Evolutionary conservation across 2,797 vertebrate species (phyloP).

Genomic region (Oryzias dopingdopingensis): DNA sequence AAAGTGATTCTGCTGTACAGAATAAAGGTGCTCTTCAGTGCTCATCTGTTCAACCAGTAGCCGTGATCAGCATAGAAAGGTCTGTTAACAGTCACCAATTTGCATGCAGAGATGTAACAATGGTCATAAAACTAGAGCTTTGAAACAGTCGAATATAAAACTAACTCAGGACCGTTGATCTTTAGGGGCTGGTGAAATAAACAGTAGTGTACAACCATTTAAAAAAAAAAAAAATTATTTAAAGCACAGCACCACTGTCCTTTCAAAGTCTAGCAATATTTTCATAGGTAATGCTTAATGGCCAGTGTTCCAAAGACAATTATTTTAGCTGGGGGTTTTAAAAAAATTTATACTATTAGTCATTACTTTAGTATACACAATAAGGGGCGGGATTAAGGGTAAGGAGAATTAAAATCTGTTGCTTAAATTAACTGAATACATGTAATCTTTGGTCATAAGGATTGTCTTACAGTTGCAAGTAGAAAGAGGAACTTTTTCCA

Average conservation of each 20-base stretch:
- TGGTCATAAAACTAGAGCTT: slow-evolving; percentile 9
- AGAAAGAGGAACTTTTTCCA: slow-evolving; percentile 20
- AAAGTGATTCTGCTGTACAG: background rate
- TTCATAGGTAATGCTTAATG: slow-evolving; percentile 8
- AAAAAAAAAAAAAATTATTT: background rate
- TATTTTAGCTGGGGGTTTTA: background rate
- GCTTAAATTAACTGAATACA: slow-evolving; percentile 37
- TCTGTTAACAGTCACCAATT: background rate
- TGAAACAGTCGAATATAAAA: slow-evolving; percentile 4
- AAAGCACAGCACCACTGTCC: slow-evolving; percentile 5
- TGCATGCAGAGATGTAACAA: slow-evolving; percentile 17
- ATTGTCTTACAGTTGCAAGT: slow-evolving; percentile 54
- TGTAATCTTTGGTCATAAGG: slow-evolving; percentile 41
- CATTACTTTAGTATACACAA: slow-evolving; percentile 42
- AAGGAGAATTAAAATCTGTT: slow-evolving; percentile 26
- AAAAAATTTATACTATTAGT: slow-evolving; percentile 7
- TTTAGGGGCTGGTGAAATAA: slow-evolving; percentile 32
- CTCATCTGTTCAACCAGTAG: slow-evolving; percentile 37
- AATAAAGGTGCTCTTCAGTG: slow-evolving; percentile 16
- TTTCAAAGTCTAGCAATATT: slow-evolving; percentile 10
- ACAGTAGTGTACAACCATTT: slow-evolving; percentile 35
- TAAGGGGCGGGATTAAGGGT: background rate
- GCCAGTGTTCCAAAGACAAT: slow-evolving; percentile 1
- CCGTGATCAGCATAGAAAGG: slow-evolving; percentile 41
- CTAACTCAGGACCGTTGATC: slow-evolving; percentile 2